Conservation (phyloP, 2,888 invertebrate species). For the Papilio elwesi region DNA sequence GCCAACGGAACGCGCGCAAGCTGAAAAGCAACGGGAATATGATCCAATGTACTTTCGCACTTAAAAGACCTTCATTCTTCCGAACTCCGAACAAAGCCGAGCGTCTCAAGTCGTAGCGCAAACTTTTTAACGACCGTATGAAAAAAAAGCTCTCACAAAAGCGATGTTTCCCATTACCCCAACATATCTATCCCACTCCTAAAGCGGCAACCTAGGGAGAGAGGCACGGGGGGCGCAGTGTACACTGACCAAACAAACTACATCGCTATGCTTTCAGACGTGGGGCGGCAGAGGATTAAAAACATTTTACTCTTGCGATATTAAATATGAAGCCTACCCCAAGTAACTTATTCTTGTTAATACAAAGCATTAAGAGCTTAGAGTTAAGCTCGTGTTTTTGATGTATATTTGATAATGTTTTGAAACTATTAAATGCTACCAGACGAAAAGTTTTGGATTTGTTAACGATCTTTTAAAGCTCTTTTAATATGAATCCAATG, state of each 20-base stretch:
- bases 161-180: constrained; percentile 41
- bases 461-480: too few species aligned
- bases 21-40: constrained; percentile 35
- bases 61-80: constrained; percentile 29
- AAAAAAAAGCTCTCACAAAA: constrained; percentile 46
- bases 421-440: background rate
- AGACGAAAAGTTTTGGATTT: background rate
- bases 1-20: constrained; percentile 15
- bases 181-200: constrained; percentile 41
- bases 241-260: constrained; percentile 59
- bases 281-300: constrained; percentile 51
- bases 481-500: too few species aligned
- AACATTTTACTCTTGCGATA: constrained; percentile 43
- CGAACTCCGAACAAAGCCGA: constrained; percentile 42
- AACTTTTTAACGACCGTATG: constrained; percentile 57
- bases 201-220: constrained; percentile 44
- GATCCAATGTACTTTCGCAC: constrained; percentile 39
- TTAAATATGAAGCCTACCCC: constrained; percentile 42
- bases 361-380: constrained; percentile 36
- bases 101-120: constrained; percentile 49
- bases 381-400: constrained; percentile 5
- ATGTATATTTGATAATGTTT: background rate
- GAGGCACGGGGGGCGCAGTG: constrained; percentile 38
- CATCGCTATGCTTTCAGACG: constrained; percentile 65
- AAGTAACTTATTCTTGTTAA: constrained; percentile 20